phyloP scores from a whole-genome alignment of 2,113 vertebrate genomes.

The Junco hyemalis region DNA sequence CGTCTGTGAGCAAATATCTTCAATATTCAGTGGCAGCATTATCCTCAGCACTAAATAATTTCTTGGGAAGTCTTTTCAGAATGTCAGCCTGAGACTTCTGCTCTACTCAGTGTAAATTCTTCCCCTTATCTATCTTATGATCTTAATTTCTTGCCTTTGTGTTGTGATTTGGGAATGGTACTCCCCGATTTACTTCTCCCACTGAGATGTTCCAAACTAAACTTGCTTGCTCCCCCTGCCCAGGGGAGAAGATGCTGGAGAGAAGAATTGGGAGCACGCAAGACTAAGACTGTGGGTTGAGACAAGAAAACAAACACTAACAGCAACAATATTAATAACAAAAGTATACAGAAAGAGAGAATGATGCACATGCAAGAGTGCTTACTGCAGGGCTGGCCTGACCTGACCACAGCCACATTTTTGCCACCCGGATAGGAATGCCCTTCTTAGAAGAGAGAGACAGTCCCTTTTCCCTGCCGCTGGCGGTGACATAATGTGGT shows the following conservation, averaged over 20 bases:
- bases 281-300: not conserved
- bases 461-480: not conserved
- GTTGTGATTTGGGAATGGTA: not conserved
- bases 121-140: not conserved
- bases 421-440: accelerated
- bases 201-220: not conserved
- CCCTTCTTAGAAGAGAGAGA: not conserved
- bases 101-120: constrained; percentile 4
- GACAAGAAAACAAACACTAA: not conserved
- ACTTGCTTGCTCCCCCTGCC: accelerated
- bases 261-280: not conserved
- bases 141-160: not conserved
- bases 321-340: not conserved
- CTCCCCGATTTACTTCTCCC: not conserved
- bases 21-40: constrained; percentile 36
- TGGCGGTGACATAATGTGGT: not conserved
- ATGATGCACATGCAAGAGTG: not conserved
- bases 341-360: not conserved
- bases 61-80: constrained; percentile 30
- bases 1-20: constrained; percentile 53
- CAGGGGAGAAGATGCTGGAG: too few species aligned
- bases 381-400: not conserved
- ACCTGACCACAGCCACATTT: not conserved
- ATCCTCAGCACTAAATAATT: constrained; percentile 55
- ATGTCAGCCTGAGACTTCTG: constrained; percentile 9